These are phyloP conservation scores for Myotis lucifugus DNA, from an alignment of 2,113 vertebrate species.

Conservation along the genomic window DNA sequence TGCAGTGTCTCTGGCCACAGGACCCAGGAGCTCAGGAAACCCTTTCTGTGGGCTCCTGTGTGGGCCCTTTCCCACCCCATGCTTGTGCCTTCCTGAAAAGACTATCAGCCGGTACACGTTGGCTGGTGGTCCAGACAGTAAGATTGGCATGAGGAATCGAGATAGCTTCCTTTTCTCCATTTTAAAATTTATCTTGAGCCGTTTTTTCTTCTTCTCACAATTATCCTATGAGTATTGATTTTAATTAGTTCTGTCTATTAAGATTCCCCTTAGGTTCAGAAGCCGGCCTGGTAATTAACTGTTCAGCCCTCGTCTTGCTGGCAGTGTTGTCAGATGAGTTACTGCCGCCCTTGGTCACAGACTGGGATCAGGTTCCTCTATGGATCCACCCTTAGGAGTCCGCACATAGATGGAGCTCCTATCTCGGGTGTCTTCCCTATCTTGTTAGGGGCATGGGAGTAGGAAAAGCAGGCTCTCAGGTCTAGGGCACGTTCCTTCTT, in stretches of 20 bases:
- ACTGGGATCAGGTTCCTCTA: neutral
- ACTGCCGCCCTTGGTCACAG: neutral
- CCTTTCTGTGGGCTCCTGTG: neutral
- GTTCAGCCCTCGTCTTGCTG: neutral
- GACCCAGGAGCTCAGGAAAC: neutral
- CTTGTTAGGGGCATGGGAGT: neutral
- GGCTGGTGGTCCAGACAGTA: neutral
- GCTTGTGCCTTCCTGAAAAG: neutral
- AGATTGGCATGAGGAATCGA: neutral
- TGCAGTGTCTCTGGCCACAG: neutral
- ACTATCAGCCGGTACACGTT: neutral
- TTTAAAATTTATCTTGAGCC: neutral
- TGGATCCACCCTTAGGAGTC: neutral
- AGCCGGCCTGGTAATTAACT: slow-evolving; percentile 62
- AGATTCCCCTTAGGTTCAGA: slow-evolving; percentile 64
- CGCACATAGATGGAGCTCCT: neutral
- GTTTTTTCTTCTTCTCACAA: neutral
- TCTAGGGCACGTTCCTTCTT: neutral
- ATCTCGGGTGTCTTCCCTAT: neutral
- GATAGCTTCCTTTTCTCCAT: slow-evolving; percentile 6
- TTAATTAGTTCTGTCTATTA: slow-evolving; percentile 74
- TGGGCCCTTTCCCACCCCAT: neutral
- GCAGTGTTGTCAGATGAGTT: slow-evolving; percentile 2
- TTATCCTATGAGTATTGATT: slow-evolving; percentile 35
- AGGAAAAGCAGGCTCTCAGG: neutral